phyloP scores from a whole-genome alignment of 2,113 vertebrate species.

The Rynchops niger region DNA sequence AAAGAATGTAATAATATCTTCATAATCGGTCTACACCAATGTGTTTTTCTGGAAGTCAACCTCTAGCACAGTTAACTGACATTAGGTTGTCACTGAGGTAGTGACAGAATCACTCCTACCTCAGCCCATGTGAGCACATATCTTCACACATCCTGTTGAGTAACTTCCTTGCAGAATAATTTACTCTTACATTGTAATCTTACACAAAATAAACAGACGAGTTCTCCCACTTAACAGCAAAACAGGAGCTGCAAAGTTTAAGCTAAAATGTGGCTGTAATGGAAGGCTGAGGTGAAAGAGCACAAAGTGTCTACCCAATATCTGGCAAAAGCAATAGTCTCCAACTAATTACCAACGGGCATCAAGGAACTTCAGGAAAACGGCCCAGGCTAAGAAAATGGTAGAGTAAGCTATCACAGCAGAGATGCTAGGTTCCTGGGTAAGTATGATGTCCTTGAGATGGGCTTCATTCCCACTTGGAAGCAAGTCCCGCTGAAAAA shows the following conservation, averaged over 20 bases:
- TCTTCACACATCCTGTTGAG: neutral
- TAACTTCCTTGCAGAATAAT: neutral
- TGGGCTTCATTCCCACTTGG: neutral
- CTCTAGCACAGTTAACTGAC: neutral
- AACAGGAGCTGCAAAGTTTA: neutral
- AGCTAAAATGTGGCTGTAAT: neutral
- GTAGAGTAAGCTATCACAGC: neutral
- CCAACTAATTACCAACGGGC: neutral
- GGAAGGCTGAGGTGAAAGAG: neutral
- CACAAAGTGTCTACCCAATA: neutral
- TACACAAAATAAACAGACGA: neutral
- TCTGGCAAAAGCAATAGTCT: neutral
- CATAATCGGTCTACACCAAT: neutral
- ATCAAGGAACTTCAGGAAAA: neutral
- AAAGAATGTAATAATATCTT: neutral
- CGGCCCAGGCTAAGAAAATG: neutral
- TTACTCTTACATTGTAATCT: neutral
- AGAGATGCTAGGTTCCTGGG: neutral
- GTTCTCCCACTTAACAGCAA: neutral
- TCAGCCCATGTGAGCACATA: neutral
- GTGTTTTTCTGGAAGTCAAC: neutral
- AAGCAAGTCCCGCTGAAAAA: neutral
- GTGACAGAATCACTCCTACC: neutral
- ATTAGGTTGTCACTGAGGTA: neutral
- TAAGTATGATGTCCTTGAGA: neutral